Percentiles rank a stretch among this genome's conserved stretches.
Evolutionary conservation across 2,113 vertebrate species (phyloP).

Genomic region (Proteles cristata): DNA sequence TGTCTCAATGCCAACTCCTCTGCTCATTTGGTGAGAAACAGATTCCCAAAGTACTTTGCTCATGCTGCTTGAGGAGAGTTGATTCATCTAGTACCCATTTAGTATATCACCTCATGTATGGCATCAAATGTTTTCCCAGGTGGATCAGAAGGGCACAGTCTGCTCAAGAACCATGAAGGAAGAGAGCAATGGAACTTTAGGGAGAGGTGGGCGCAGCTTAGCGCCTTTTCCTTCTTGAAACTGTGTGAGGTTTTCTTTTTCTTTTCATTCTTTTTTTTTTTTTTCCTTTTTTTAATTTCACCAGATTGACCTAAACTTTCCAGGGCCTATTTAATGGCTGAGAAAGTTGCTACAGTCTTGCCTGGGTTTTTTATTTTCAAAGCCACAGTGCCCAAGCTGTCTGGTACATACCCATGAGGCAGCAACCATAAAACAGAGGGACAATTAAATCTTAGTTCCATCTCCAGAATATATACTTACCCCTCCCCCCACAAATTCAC

Average conservation of each 20-base stretch:
- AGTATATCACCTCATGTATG: neutral
- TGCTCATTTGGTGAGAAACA: slow-evolving; percentile 30
- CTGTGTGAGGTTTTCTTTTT: neutral
- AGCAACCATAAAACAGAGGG: slow-evolving; percentile 73
- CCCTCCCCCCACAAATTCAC: slow-evolving; percentile 68
- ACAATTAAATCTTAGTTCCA: slow-evolving; percentile 77
- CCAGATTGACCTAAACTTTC: slow-evolving; percentile 65
- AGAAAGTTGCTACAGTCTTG: slow-evolving; percentile 49
- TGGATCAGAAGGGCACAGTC: neutral
- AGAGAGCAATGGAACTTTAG: neutral
- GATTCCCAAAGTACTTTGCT: slow-evolving; percentile 13
- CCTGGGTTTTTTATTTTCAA: slow-evolving; percentile 20
- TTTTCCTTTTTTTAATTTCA: neutral
- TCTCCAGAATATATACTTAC: slow-evolving; percentile 67
- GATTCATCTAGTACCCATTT: neutral
- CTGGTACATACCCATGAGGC: slow-evolving; percentile 60
- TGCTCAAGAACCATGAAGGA: neutral
- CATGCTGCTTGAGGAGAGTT: neutral
- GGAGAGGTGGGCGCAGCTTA: neutral
- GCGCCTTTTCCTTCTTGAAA: neutral
- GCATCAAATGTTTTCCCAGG: neutral
- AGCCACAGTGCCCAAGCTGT: slow-evolving; percentile 27
- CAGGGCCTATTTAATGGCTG: slow-evolving; percentile 46
- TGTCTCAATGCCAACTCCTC: neutral
- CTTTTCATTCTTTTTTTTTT: neutral